Evolutionary conservation across 64 coral and sea anemone genomes (phyloP).

Genomic region (Montipora cactus): DNA sequence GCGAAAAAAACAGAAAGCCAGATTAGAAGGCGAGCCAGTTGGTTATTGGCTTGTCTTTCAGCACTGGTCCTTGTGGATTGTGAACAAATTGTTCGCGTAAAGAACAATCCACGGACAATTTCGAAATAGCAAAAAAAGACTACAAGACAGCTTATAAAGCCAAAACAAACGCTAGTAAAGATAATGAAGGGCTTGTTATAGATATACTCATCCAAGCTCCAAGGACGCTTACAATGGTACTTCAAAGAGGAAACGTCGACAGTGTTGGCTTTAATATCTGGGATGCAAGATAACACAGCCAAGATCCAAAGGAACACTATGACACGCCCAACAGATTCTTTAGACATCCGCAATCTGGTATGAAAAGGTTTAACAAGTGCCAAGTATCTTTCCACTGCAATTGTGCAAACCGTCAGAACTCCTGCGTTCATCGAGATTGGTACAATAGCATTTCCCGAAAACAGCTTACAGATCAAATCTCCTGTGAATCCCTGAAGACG

Average conservation of each 20-base stretch:
- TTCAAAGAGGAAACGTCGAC: neutral
- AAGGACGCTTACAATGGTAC: slow-evolving; percentile 24
- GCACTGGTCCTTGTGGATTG: neutral
- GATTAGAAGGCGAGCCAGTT: slow-evolving; percentile 42
- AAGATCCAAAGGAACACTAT: slow-evolving; percentile 15
- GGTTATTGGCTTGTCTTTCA: slow-evolving; percentile 31
- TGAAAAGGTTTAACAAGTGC: slow-evolving; percentile 40
- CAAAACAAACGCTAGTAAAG: slow-evolving; percentile 24
- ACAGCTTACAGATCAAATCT: slow-evolving; percentile 40
- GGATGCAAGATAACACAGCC: slow-evolving; percentile 32
- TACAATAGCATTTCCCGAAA: slow-evolving; percentile 32
- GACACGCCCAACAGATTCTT: neutral
- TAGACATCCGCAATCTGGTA: neutral
- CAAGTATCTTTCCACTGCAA: slow-evolving; percentile 54
- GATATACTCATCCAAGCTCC: slow-evolving; percentile 41
- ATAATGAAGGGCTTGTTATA: slow-evolving; percentile 39
- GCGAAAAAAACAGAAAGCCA: slow-evolving; percentile 17
- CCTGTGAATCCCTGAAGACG: slow-evolving; percentile 6
- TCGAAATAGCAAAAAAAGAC: slow-evolving; percentile 43
- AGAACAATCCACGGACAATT: slow-evolving; percentile 57
- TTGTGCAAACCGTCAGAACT: slow-evolving; percentile 26
- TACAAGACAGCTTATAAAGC: neutral
- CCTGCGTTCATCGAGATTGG: slow-evolving; percentile 21
- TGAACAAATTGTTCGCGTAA: slow-evolving; percentile 49
- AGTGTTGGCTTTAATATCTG: slow-evolving; percentile 35